A percentile compares a stretch with the other conserved stretches of the same genome.
Conservation (phyloP, 2,113 vertebrate species). For the Vulpes ferrilata region DNA sequence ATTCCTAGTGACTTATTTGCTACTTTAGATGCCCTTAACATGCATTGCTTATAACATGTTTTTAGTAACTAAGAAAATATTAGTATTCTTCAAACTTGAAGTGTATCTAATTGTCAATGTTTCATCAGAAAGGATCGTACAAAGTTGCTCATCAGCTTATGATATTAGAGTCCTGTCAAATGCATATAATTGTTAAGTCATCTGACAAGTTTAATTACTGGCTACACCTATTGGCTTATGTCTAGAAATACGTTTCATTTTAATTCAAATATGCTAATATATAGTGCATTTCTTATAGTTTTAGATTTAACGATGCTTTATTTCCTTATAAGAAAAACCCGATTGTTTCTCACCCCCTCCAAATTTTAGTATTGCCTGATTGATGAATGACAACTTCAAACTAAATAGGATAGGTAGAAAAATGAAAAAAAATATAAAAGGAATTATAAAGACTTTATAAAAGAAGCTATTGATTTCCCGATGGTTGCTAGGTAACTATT, state of each 20-base stretch:
- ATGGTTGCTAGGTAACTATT: conserved; percentile 53
- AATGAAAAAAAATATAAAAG: background rate
- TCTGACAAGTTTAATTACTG: background rate
- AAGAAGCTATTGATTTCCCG: conserved; percentile 43
- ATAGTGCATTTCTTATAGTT: background rate
- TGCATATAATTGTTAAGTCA: background rate
- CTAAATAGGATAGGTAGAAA: conserved; percentile 9
- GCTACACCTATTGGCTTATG: background rate
- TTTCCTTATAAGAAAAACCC: background rate
- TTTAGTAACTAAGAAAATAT: background rate
- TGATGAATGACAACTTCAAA: conserved; percentile 55
- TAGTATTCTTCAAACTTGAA: background rate
- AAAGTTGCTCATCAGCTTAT: background rate
- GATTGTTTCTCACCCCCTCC: background rate
- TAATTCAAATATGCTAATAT: background rate
- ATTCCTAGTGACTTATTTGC: background rate
- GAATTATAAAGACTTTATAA: conserved; percentile 14
- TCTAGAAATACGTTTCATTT: background rate
- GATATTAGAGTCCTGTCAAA: background rate
- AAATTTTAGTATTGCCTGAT: conserved; percentile 2
- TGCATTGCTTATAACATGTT: background rate
- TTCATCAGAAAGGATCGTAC: background rate
- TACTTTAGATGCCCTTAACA: background rate
- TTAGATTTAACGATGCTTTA: conserved; percentile 2
- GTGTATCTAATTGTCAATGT: background rate